Evolutionary conservation across 92 coral and sea anemone genomes (phyloP), one percentile per base, ranked within the genome.

Genomic region (Palythoa grandiflora): DNA sequence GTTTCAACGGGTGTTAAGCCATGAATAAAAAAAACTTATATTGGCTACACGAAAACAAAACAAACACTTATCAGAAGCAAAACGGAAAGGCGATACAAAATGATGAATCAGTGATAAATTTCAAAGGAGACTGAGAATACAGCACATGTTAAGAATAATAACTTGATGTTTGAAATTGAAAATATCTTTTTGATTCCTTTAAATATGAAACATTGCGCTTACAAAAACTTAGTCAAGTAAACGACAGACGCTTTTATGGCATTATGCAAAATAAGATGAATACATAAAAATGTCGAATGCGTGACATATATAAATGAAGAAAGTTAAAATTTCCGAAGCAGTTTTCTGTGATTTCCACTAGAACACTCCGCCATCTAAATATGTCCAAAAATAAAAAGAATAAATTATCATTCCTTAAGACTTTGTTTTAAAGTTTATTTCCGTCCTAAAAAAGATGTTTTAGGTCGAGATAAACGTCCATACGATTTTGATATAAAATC

Each of bases 271-370:
- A 68, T 65, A 15, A 16, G 16, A 16, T 38, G 54, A 59, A 57
- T 35, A 48, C 8, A 6, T 77, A 44, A 44, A 44, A 40, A 44
- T 73, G 78, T 73, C 53, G 44, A 77, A 36, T 54, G 83, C 83
- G 83, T 77, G 83, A 77, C 83, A 77, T 8, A 55, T 59, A 16
- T 16, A 15, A 77, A 28, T 75, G 79, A 9, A 50, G 55, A 48
- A 53, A 75, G 48, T 1, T 37, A 77, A 13, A 68, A 28, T 77
- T 54, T 35, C 17, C 38, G 44, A 55, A 35, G 9, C 68, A 21
- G 8, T 53, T 13, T 52, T 77, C 68, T 77, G 83, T 55, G 19
- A 54, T 35, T 77, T 77, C 83, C 68, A 20, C 48, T 21, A 9
- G 83, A 14, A 15, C 47, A 35, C 68, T 77, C 47, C 75, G 39